Conservation (phyloP, 2,888 invertebrate species). For the Nineta flava region DNA sequence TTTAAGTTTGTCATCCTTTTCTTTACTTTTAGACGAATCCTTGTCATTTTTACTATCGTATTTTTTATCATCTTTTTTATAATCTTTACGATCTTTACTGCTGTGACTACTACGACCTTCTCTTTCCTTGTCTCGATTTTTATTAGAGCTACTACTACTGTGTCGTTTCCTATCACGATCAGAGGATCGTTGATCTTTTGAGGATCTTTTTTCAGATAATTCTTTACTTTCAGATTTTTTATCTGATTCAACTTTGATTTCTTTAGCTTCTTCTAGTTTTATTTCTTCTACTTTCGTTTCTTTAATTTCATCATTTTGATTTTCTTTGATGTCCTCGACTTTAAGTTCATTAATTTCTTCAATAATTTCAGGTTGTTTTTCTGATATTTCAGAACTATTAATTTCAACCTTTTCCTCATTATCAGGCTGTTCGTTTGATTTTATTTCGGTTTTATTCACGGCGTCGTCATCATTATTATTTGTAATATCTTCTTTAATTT, state of each 20-base stretch:
- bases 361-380: constrained; percentile 7
- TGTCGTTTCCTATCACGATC: constrained; percentile 8
- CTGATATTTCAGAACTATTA: constrained; percentile 5
- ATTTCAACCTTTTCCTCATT: not conserved
- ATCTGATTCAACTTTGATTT: constrained; percentile 12
- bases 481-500: not conserved
- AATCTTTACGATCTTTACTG: constrained; percentile 26
- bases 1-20: constrained; percentile 7
- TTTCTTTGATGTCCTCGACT: constrained; percentile 50
- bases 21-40: constrained; percentile 9
- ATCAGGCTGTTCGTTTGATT: not conserved
- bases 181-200: constrained; percentile 2
- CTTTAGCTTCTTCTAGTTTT: constrained; percentile 17
- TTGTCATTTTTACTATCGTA: constrained; percentile 10
- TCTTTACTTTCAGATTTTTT: constrained; percentile 4
- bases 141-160: constrained; percentile 8
- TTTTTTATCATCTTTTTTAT: constrained; percentile 8
- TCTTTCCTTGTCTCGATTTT: constrained; percentile 10
- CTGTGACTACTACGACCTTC: constrained; percentile 22
- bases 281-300: constrained; percentile 9
- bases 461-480: not conserved
- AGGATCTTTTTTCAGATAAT: not conserved
- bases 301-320: constrained; percentile 15
- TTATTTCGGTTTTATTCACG: not conserved
- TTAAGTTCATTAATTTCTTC: constrained; percentile 27